Conservation (phyloP, 2,797 vertebrate genomes). For the Setipinna tenuifilis region DNA sequence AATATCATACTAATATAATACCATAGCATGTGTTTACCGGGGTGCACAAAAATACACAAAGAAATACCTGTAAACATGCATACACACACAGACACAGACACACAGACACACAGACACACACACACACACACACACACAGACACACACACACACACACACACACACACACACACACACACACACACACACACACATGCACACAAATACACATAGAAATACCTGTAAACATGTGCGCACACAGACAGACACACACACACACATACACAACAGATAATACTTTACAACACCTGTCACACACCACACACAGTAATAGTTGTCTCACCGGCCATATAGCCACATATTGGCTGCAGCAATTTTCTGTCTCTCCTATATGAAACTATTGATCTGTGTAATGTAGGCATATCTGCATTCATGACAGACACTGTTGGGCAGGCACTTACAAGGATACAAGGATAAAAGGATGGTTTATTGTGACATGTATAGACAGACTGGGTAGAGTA, state of each 20-base stretch:
- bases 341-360: neutral
- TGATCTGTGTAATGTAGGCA: neutral
- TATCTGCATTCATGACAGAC: neutral
- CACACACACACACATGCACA: neutral
- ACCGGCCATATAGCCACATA: neutral
- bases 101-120: neutral
- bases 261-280: no score
- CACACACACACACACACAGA: neutral
- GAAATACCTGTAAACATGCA: neutral
- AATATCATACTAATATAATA: no score
- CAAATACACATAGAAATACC: neutral
- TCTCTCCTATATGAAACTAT: neutral
- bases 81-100: no score
- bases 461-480: no score
- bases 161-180: neutral
- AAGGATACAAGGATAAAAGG: no score
- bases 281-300: neutral
- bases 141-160: neutral
- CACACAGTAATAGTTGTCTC: neutral
- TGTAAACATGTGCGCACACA: neutral
- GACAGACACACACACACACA: neutral
- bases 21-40: neutral
- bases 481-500: no score
- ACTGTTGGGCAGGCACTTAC: no score
- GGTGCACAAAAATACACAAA: no score